phyloP scores from a whole-genome alignment of 2,797 vertebrate species.

The Spheniscus humboldti region DNA sequence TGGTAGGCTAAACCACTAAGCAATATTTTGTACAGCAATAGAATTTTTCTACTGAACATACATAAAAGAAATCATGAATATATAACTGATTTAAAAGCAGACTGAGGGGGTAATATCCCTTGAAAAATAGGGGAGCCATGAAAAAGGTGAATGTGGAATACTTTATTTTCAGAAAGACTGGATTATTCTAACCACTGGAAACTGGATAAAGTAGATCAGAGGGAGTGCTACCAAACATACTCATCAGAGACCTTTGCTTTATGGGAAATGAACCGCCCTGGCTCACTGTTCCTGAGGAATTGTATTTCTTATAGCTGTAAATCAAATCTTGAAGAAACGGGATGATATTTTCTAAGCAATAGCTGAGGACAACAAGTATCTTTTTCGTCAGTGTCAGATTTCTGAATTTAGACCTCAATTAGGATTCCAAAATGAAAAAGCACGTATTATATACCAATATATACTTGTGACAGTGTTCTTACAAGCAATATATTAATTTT shows the following conservation, averaged over 20 bases:
- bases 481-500: conserved; percentile 36
- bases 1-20: conserved; percentile 66
- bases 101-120: conserved; percentile 58
- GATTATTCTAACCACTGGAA: conserved; percentile 67
- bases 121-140: conserved; percentile 60
- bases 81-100: conserved; percentile 65
- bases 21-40: conserved; percentile 64
- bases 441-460: not conserved
- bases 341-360: conserved; percentile 66
- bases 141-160: conserved; percentile 45
- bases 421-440: conserved; percentile 69
- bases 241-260: conserved; percentile 72
- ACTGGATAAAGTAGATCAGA: conserved; percentile 64
- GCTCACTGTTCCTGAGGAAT: conserved; percentile 56
- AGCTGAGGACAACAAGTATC: conserved; percentile 51
- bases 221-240: conserved; percentile 56
- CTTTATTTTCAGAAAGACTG: conserved; percentile 62
- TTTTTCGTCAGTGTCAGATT: conserved; percentile 52
- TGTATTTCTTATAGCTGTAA: conserved; percentile 67
- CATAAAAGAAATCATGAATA: conserved; percentile 68
- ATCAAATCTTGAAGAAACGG: conserved; percentile 67
- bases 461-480: not conserved
- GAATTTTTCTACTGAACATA: conserved; percentile 38
- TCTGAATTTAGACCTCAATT: conserved; percentile 74
- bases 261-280: conserved; percentile 64